Base-by-base conservation (phyloP, 2,888 invertebrate genomes). In the Polia nebulosa region DNA sequence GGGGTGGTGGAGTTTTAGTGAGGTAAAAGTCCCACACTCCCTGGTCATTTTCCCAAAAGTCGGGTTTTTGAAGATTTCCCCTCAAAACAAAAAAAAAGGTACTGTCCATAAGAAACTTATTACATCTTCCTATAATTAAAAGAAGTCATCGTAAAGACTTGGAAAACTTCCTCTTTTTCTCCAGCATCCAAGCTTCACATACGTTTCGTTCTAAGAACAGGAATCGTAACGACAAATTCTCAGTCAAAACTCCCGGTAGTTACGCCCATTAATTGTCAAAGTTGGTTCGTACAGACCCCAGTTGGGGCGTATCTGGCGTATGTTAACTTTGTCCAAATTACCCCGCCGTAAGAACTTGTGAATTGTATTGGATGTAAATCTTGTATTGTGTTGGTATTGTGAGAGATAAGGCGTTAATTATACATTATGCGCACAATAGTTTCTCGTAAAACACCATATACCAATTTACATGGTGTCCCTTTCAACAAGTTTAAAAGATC, bases 251-350 rank as follows among this genome's bases (percentile, higher is more conserved):
- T 85, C 87, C 70, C 73, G 76, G 83, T 81, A 84, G 84, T 86
- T 83, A 81, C 79, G 74, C 78, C 89, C 88, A 92, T 90, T 92
- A 91, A 93, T 92, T 92, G 91, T 88, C 85, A 81, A 92, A 92
- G 89, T 92, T 92, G 62, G 78, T 82, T 78, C 85, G 78, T 81
- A 83, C 45, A 49, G 53, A 44, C 49, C 74, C 78, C 51, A 44
- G 87, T 85, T 78, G 74, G 72, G 77, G 83, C 86, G 87, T 90
- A 89, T 88, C 87, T 81, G 76, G 78, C 79, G 86, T 85, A 83
- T 87, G 86, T 85, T 87, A 88, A 88, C 83, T 87, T 88, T 79
- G 79, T 62, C 78, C 73, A 82, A 87, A 88, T 86, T 86, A 85
- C 84, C 75, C 80, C 66, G 61, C 68, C 20, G 76, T 76, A 83